Evolutionary conservation across 2,888 invertebrate species (phyloP).

Genomic region (Melanotus villosus): DNA sequence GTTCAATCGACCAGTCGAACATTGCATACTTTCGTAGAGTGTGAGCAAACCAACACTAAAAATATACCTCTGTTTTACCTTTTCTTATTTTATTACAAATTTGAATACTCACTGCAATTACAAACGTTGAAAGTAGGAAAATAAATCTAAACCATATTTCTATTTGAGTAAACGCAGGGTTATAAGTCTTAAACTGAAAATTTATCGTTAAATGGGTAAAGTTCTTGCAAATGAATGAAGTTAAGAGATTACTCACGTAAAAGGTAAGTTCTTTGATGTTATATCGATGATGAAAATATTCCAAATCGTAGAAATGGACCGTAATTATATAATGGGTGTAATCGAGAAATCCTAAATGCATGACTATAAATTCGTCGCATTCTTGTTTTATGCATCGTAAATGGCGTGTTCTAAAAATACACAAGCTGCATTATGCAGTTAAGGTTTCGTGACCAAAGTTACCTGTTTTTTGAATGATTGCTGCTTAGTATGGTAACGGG

Average conservation of each 20-base stretch:
- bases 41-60: slow-evolving; percentile 95
- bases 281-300: slow-evolving; percentile 87
- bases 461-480: slow-evolving; percentile 82
- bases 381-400: slow-evolving; percentile 84
- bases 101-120: slow-evolving; percentile 31
- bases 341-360: slow-evolving; percentile 92
- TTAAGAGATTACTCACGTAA: slow-evolving; percentile 77
- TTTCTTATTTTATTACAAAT: neutral
- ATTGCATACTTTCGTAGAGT: slow-evolving; percentile 88
- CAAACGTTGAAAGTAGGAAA: slow-evolving; percentile 89
- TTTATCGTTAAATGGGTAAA: neutral
- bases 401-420: slow-evolving; percentile 80
- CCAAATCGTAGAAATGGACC: slow-evolving; percentile 87
- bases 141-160: slow-evolving; percentile 98
- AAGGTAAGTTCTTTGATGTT: slow-evolving; percentile 87
- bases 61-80: neutral
- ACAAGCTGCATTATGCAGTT: neutral
- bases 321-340: slow-evolving; percentile 91
- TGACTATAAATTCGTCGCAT: slow-evolving; percentile 90
- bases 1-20: slow-evolving; percentile 97
- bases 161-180: slow-evolving; percentile 95
- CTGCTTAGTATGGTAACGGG: slow-evolving; percentile 77
- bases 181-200: slow-evolving; percentile 95
- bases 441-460: slow-evolving; percentile 47
- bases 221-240: neutral